phyloP scores from a whole-genome alignment of 2,888 invertebrate genomes.

The Hylaea fasciaria region DNA sequence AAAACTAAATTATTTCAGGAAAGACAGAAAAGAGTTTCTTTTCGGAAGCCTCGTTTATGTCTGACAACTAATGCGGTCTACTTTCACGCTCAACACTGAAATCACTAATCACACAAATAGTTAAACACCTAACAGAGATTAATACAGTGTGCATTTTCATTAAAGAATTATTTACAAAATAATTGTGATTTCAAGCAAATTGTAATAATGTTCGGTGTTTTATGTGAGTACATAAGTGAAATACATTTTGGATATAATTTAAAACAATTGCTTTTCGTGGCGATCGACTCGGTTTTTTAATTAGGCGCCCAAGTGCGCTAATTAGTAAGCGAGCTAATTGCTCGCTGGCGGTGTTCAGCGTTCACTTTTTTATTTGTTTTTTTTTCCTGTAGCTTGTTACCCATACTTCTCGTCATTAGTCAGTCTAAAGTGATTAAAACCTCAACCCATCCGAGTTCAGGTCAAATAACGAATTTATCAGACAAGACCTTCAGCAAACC shows the following conservation, averaged over 20 bases:
- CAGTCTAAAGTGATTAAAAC: slow-evolving; percentile 7
- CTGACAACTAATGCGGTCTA: slow-evolving; percentile 38
- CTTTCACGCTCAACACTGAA: slow-evolving; percentile 27
- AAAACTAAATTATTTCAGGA: slow-evolving; percentile 20
- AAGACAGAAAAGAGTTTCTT: slow-evolving; percentile 47
- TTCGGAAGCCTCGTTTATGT: slow-evolving; percentile 38
- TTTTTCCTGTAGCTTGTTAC: slow-evolving; percentile 15
- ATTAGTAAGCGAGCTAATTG: slow-evolving; percentile 13
- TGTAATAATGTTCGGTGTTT: slow-evolving; percentile 11
- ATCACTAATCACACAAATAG: slow-evolving; percentile 9
- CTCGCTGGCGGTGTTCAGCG: slow-evolving; percentile 10
- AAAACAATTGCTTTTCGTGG: slow-evolving; percentile 57
- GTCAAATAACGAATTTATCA: slow-evolving; percentile 17
- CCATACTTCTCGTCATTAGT: slow-evolving; percentile 14
- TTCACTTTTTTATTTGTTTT: slow-evolving; percentile 12
- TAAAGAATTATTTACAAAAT: slow-evolving; percentile 27
- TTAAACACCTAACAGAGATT: background rate
- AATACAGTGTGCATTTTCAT: slow-evolving; percentile 9
- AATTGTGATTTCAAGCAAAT: background rate
- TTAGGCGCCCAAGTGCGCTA: slow-evolving; percentile 29
- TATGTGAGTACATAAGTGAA: slow-evolving; percentile 3
- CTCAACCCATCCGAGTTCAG: slow-evolving; percentile 7
- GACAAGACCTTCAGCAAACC: slow-evolving; percentile 9
- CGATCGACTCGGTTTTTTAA: slow-evolving; percentile 61
- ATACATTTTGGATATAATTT: slow-evolving; percentile 46